These are phyloP conservation scores for Phengaris arion DNA, from an alignment of 2,888 invertebrate genomes.

Conservation along the genomic window DNA sequence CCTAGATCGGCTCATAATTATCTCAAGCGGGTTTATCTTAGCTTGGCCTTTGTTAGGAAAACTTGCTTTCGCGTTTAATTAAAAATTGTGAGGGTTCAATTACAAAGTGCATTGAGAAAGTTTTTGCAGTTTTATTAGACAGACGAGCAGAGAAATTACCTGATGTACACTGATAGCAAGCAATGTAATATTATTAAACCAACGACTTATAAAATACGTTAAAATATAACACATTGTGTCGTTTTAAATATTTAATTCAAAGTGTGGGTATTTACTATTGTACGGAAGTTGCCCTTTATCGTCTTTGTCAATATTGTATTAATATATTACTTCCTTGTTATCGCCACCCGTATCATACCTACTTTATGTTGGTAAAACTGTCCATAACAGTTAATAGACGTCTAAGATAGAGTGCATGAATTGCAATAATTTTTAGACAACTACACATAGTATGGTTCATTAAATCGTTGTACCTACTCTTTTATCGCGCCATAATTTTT, in stretches of 20 bases:
- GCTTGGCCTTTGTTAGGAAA: slow-evolving; percentile 10
- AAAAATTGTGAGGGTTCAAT: background rate
- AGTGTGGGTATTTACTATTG: too few relatives aligned
- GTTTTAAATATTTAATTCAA: too few relatives aligned
- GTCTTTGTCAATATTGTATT: slow-evolving; percentile 10
- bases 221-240: too few relatives aligned
- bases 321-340: slow-evolving; percentile 16
- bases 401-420: too few relatives aligned
- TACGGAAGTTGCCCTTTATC: slow-evolving; percentile 2
- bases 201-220: too few relatives aligned
- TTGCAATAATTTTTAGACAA: too few relatives aligned
- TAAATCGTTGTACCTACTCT: too few relatives aligned
- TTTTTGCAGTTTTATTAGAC: background rate
- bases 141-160: background rate
- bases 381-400: background rate
- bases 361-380: background rate
- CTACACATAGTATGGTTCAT: too few relatives aligned
- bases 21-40: background rate
- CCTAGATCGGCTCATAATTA: background rate
- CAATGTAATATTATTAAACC: too few relatives aligned
- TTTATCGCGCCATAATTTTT: too few relatives aligned
- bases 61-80: background rate
- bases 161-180: too few relatives aligned
- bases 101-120: background rate
- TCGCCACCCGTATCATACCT: background rate